Percentiles rank a stretch among this genome's conserved stretches.
phyloP scores from a whole-genome alignment of 2,113 vertebrate species.

The Paraplagusia blochii region DNA sequence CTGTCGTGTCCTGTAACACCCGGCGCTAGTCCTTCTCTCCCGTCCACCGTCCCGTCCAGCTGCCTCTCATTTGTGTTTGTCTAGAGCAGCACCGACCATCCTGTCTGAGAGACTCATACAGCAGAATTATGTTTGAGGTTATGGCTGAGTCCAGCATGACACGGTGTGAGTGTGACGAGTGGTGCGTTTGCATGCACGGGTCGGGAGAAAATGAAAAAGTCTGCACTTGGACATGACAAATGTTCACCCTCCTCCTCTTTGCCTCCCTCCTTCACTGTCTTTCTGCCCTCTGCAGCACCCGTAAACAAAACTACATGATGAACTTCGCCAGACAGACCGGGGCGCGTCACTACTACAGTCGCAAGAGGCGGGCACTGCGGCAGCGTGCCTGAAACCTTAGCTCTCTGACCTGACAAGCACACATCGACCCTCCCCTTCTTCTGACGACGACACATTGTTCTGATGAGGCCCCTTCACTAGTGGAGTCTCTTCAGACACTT shows the following conservation, averaged over 20 bases:
- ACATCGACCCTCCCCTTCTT: constrained; percentile 57
- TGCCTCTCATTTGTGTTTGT: constrained; percentile 47
- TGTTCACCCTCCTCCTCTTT: constrained; percentile 31
- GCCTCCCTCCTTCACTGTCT: constrained; percentile 51
- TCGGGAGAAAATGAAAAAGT: too few relatives aligned
- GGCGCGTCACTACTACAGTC: constrained; percentile 95
- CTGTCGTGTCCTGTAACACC: constrained; percentile 55
- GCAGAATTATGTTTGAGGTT: constrained; percentile 81
- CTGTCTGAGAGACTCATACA: constrained; percentile 46
- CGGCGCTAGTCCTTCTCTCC: constrained; percentile 18
- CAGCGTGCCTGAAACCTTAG: constrained; percentile 80
- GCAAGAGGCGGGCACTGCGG: constrained; percentile 94
- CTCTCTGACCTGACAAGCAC: constrained; percentile 66
- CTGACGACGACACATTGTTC: constrained; percentile 49
- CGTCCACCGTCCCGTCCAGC: constrained; percentile 44
- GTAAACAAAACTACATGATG: constrained; percentile 99
- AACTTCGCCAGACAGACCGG: constrained; percentile 98
- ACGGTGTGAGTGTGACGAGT: constrained; percentile 57
- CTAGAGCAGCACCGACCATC: constrained; percentile 43
- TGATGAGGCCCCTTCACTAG: constrained; percentile 51
- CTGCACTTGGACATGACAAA: too few relatives aligned
- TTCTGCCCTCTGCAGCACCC: constrained; percentile 83
- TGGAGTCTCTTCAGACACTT: constrained; percentile 65
- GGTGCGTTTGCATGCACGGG: constrained; percentile 38
- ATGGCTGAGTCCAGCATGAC: constrained; percentile 58